A percentile compares a stretch with the other conserved stretches of the same genome.
phyloP scores from a whole-genome alignment of 2,113 vertebrate genomes.

The Callospermophilus lateralis region DNA sequence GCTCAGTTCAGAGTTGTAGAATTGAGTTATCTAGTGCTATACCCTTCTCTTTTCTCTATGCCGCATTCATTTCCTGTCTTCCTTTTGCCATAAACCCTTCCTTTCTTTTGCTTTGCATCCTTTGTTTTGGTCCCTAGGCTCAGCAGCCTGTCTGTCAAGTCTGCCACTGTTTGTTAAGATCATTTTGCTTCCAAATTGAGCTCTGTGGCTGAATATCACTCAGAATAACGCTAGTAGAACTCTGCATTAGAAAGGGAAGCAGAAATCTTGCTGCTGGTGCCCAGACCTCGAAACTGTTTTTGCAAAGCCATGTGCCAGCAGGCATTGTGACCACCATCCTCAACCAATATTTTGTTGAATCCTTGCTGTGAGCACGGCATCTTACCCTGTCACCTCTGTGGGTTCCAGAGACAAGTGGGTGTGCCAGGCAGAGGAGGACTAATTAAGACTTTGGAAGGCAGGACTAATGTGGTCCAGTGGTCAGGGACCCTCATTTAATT shows the following conservation, averaged over 20 bases:
- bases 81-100: neutral
- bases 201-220: slow-evolving; percentile 55
- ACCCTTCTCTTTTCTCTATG: neutral
- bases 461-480: slow-evolving; percentile 64
- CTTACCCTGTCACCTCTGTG: slow-evolving; percentile 1
- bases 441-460: slow-evolving; percentile 80
- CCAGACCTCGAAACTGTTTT: slow-evolving; percentile 54
- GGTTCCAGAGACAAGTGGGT: slow-evolving; percentile 58
- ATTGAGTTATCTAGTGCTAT: neutral
- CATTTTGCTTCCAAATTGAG: slow-evolving; percentile 71
- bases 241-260: slow-evolving; percentile 35
- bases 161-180: slow-evolving; percentile 77
- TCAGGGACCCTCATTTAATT: slow-evolving; percentile 78
- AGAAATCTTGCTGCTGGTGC: neutral
- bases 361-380: slow-evolving; percentile 36
- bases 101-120: slow-evolving; percentile 43
- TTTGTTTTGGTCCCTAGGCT: slow-evolving; percentile 60
- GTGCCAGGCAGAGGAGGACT: slow-evolving; percentile 71
- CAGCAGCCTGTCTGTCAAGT: slow-evolving; percentile 68
- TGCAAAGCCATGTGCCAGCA: slow-evolving; percentile 41
- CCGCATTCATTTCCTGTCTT: slow-evolving; percentile 33
- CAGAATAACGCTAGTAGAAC: slow-evolving; percentile 52
- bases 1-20: slow-evolving; percentile 32
- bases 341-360: slow-evolving; percentile 62
- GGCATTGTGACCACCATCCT: neutral